Evolutionary conservation across 92 coral and sea anemone species (phyloP), one percentile per base, ranked within the genome.

Genomic region (Blastomussa wellsi): DNA sequence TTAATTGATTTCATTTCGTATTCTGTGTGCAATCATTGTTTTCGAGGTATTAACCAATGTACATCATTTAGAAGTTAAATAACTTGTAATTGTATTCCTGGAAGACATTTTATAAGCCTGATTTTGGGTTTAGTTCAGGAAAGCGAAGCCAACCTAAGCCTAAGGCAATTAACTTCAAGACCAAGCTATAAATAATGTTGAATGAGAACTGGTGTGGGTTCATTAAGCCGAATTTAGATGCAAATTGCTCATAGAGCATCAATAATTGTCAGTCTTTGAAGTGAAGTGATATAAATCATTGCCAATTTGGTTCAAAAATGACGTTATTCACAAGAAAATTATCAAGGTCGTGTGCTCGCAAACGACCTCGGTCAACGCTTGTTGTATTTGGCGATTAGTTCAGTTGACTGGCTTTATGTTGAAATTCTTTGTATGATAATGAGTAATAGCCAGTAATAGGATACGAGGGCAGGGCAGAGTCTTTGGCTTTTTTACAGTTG

Each of bases 381-480:
- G 82, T n/a, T n/a, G n/a, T n/a, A n/a, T n/a, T n/a, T n/a, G n/a
- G n/a, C n/a, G 22, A 2, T 57, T 5, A 22, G 65, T 22, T 32
- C 20, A 36, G 86, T 72, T 82, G 86, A 71, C 79, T 70, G 22
- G 39, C 31, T 48, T 80, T 67, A 48, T 74, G 44, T 70, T 71
- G 51, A 70, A 82, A 82, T 82, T 71, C 86, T 51, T 19, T 47
- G 65, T 52, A 72, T 82, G 86, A 70, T 49, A 79, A 71, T 70
- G 35, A 57, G 69, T 71, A 82, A 82, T 32, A 22, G 41, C 57
- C 24, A 39, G 86, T 82, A 82, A 82, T 49, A 33, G 28, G 86
- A 82, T 76, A 71, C 36, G 47, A 52, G 86, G 86, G 86, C 78
- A 82, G 86, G 86, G 86, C 86, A 82, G 37, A 82, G 41, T 71